A percentile compares a stretch with the other conserved stretches of the same genome.
Evolutionary conservation across 2,888 invertebrate species (phyloP).

Genomic region (Corythucha ciliata): DNA sequence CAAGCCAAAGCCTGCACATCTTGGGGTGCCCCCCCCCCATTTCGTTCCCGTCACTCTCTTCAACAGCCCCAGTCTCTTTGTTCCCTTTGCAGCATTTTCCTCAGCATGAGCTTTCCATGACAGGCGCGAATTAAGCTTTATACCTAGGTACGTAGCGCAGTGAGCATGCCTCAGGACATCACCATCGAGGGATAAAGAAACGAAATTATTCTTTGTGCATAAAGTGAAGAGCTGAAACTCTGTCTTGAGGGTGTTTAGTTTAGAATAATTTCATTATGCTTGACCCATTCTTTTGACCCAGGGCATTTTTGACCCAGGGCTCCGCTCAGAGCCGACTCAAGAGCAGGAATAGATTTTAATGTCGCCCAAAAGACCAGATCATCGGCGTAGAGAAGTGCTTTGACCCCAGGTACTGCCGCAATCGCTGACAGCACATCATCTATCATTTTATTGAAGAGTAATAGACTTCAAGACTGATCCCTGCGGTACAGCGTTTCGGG

Average conservation of each 20-base stretch:
- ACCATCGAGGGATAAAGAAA: not conserved
- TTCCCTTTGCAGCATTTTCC: not conserved
- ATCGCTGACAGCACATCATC: not conserved
- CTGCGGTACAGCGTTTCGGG: not conserved
- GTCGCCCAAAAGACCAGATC: not conserved
- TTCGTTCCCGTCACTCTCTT: not conserved
- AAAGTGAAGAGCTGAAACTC: conserved; percentile 1
- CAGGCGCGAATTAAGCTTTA: not conserved
- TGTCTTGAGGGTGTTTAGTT: conserved; percentile 5
- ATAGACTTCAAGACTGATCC: not conserved
- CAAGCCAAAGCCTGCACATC: not conserved
- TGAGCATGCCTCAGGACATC: not conserved
- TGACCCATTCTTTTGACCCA: not conserved
- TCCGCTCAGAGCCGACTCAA: not conserved
- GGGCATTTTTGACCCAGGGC: not conserved
- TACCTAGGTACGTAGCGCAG: conserved; percentile 3
- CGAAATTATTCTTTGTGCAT: not conserved
- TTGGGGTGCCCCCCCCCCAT: conserved; percentile 3
- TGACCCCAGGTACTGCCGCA: not conserved
- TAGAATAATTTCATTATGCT: not conserved
- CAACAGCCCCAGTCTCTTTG: not conserved
- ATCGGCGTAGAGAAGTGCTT: too few relatives aligned
- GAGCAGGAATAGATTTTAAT: conserved; percentile 1
- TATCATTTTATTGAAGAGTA: not conserved
- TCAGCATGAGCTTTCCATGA: not conserved